These are phyloP conservation scores for Ceyx cyanopectus DNA, from an alignment of 2,113 vertebrate genomes.

Conservation along the genomic window DNA sequence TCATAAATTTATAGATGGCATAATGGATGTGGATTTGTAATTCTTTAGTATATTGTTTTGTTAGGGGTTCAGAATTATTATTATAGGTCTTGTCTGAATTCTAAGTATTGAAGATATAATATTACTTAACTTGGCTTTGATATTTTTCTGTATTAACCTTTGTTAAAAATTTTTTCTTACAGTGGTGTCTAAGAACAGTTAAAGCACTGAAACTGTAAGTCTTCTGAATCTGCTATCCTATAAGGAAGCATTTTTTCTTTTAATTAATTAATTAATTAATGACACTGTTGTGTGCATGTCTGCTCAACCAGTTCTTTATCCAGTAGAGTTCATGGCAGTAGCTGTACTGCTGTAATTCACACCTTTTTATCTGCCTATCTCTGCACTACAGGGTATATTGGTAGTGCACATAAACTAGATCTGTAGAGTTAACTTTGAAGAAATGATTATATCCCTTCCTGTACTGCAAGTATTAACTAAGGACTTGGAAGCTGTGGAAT, in stretches of 20 bases:
- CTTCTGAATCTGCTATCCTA: background rate
- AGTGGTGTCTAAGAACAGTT: background rate
- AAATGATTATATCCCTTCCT: background rate
- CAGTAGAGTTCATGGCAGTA: background rate
- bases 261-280: background rate
- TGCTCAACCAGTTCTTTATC: background rate
- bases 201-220: background rate
- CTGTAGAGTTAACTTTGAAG: background rate
- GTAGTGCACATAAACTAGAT: background rate
- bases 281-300: background rate
- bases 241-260: background rate
- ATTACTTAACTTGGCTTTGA: background rate
- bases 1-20: background rate
- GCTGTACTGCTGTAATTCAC: rapidly evolving
- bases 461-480: background rate
- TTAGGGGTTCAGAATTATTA: background rate
- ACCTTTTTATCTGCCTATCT: rapidly evolving
- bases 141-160: background rate
- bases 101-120: background rate
- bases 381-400: rapidly evolving
- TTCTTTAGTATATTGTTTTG: background rate
- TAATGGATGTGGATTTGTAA: background rate
- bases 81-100: background rate
- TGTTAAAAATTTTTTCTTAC: background rate
- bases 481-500: background rate